phyloP scores from a whole-genome alignment of 2,888 invertebrate genomes.

The Drosophila siamana region DNA sequence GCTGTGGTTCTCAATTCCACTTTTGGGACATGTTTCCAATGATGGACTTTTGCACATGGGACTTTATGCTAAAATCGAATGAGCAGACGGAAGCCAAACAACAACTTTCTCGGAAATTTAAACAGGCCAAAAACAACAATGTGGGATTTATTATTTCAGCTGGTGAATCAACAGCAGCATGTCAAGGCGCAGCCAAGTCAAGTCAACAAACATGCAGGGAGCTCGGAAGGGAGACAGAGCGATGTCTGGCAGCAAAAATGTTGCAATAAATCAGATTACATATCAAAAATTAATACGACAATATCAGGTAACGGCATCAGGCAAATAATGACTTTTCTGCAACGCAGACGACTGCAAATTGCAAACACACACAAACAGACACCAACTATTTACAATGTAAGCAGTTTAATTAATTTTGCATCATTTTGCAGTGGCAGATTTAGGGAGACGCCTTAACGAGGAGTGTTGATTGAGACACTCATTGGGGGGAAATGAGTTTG shows the following conservation, averaged over 20 bases:
- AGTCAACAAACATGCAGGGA: constrained; percentile 21
- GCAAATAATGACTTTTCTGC: constrained; percentile 56
- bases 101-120: constrained; percentile 36
- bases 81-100: constrained; percentile 17
- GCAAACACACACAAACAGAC: constrained; percentile 3
- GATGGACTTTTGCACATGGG: constrained; percentile 52
- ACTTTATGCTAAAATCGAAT: constrained; percentile 52
- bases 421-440: constrained; percentile 37
- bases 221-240: constrained; percentile 6
- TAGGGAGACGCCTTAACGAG: constrained; percentile 4
- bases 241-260: constrained; percentile 51
- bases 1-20: constrained; percentile 40
- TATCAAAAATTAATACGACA: constrained; percentile 60
- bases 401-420: constrained; percentile 48
- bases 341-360: constrained; percentile 3
- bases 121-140: constrained; percentile 16
- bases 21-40: constrained; percentile 38
- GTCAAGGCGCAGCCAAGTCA: constrained; percentile 54
- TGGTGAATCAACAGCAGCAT: constrained; percentile 52
- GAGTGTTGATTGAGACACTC: neutral
- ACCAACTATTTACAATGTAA: constrained; percentile 24
- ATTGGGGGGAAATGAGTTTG: too few relatives aligned
- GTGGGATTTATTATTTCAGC: constrained; percentile 53
- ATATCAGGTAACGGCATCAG: constrained; percentile 42
- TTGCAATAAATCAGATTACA: constrained; percentile 56